Conservation (phyloP, 2,888 invertebrate genomes). For the Phlogophora meticulosa region DNA sequence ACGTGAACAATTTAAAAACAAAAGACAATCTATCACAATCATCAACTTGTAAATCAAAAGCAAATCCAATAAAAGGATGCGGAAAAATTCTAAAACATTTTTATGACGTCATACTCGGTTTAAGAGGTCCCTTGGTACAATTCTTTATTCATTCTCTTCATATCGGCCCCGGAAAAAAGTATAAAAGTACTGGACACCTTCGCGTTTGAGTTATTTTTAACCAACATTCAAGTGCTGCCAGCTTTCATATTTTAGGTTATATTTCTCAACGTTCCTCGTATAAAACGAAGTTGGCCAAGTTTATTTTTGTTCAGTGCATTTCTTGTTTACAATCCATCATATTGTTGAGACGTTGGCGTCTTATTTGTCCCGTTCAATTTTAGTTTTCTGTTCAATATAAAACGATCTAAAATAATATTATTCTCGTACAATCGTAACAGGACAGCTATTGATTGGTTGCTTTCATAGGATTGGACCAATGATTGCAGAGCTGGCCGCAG, state of each 20-base stretch:
- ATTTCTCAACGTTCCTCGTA: slow-evolving; percentile 76
- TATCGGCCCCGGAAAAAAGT: slow-evolving; percentile 35
- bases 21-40: slow-evolving; percentile 24
- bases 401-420: slow-evolving; percentile 58
- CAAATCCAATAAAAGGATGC: slow-evolving; percentile 21
- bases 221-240: slow-evolving; percentile 74
- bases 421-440: slow-evolving; percentile 39
- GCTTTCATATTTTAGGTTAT: slow-evolving; percentile 75
- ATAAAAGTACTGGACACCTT: slow-evolving; percentile 54
- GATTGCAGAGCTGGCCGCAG: not conserved
- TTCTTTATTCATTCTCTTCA: slow-evolving; percentile 40
- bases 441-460: slow-evolving; percentile 18
- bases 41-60: slow-evolving; percentile 35
- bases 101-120: slow-evolving; percentile 36
- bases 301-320: slow-evolving; percentile 84
- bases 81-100: slow-evolving; percentile 35
- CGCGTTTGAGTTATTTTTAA: slow-evolving; percentile 76
- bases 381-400: slow-evolving; percentile 73
- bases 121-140: slow-evolving; percentile 32
- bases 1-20: slow-evolving; percentile 6
- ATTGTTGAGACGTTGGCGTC: slow-evolving; percentile 78
- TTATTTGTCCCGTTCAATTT: slow-evolving; percentile 80
- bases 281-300: slow-evolving; percentile 78
- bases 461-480: not conserved
- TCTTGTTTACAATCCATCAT: slow-evolving; percentile 86